Evolutionary conservation across 2,797 vertebrate species (phyloP).

Genomic region (Avahi laniger): DNA sequence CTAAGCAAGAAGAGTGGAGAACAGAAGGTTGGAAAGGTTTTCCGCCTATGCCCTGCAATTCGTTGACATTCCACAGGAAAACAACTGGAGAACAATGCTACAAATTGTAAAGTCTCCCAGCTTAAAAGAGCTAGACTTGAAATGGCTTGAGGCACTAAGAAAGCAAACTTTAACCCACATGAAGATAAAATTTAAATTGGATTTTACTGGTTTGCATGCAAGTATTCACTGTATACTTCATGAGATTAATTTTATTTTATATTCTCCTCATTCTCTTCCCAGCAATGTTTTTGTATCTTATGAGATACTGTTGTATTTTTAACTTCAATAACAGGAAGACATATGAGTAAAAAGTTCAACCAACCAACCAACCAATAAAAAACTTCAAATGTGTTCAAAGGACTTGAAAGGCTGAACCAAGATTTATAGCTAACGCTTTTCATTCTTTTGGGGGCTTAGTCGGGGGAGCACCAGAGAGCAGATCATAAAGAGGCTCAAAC

Average conservation of each 20-base stretch:
- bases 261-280: neutral
- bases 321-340: neutral
- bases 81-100: neutral
- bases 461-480: neutral
- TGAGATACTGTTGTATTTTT: neutral
- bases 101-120: neutral
- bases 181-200: neutral
- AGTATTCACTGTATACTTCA: neutral
- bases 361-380: neutral
- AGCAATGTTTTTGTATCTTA: neutral
- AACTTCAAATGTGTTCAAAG: neutral
- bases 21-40: slow-evolving; percentile 22
- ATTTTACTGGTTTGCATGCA: neutral
- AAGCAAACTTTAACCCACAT: neutral
- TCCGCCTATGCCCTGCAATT: neutral
- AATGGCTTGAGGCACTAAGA: neutral
- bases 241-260: neutral
- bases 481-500: neutral
- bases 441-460: neutral
- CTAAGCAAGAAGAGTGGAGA: rapidly evolving
- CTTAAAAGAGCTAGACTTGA: neutral
- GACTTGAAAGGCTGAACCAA: neutral
- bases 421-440: neutral
- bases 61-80: neutral
- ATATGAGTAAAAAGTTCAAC: neutral